Conservation (phyloP, 2,888 invertebrate genomes). For the Agriopis aurantiaria region DNA sequence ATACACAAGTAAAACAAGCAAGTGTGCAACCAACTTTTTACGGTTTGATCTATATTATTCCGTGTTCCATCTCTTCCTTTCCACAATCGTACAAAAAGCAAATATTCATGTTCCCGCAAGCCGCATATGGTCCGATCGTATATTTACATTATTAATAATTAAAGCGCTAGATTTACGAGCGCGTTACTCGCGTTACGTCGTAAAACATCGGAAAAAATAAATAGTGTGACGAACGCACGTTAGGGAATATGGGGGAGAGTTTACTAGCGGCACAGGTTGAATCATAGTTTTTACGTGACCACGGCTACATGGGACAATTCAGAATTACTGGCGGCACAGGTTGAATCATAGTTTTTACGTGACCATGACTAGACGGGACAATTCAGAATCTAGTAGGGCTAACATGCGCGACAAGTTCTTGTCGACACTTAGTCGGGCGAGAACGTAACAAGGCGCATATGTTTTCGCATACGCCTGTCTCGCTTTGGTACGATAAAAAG, state of each 20-base stretch:
- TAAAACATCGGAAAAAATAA: slow-evolving; percentile 50
- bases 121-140: slow-evolving; percentile 53
- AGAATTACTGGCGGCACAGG: neutral
- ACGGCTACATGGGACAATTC: no score
- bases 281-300: neutral
- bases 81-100: slow-evolving; percentile 27
- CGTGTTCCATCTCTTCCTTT: slow-evolving; percentile 4
- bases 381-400: neutral
- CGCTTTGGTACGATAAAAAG: no score
- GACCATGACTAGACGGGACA: no score
- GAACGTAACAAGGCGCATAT: no score
- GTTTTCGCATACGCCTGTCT: no score
- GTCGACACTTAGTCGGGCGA: no score
- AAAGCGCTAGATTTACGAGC: slow-evolving; percentile 56
- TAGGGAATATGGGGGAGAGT: slow-evolving; percentile 34
- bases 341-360: neutral
- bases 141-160: slow-evolving; percentile 59
- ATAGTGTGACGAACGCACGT: slow-evolving; percentile 44
- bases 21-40: neutral
- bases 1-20: no score
- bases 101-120: slow-evolving; percentile 34
- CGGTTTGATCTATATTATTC: neutral
- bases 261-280: neutral
- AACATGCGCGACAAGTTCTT: no score
- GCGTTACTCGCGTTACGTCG: slow-evolving; percentile 50